Evolutionary conservation across 2,113 vertebrate species (phyloP).

Genomic region (Ahaetulla prasina): DNA sequence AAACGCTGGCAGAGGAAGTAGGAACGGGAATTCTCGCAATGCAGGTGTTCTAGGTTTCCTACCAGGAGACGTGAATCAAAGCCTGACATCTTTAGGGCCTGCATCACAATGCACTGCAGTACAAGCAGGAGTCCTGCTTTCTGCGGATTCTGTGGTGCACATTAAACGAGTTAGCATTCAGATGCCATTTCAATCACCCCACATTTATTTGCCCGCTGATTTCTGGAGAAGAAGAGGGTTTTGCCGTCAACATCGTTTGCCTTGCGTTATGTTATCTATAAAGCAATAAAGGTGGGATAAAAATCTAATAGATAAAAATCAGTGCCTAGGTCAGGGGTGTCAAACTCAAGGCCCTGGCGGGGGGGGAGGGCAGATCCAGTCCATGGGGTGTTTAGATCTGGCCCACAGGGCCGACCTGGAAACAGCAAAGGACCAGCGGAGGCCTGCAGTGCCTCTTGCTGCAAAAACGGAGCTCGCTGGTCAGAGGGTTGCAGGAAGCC

Average conservation of each 20-base stretch:
- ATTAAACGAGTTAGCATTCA: neutral
- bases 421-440: no score
- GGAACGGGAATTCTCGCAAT: neutral
- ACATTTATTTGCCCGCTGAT: neutral
- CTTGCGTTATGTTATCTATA: neutral
- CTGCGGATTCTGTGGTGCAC: neutral
- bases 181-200: neutral
- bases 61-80: neutral
- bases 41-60: neutral
- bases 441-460: no score
- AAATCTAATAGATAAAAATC: no score
- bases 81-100: neutral
- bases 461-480: no score
- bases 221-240: neutral
- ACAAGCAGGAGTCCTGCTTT: neutral
- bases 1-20: neutral
- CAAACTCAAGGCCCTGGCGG: no score
- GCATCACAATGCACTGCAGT: neutral
- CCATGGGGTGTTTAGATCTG: no score
- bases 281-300: neutral
- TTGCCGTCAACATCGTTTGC: neutral
- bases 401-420: no score
- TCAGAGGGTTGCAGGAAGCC: no score
- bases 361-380: no score
- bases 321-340: neutral